Evolutionary conservation across 2,888 invertebrate species (phyloP).

Genomic region (Mythimna impura): DNA sequence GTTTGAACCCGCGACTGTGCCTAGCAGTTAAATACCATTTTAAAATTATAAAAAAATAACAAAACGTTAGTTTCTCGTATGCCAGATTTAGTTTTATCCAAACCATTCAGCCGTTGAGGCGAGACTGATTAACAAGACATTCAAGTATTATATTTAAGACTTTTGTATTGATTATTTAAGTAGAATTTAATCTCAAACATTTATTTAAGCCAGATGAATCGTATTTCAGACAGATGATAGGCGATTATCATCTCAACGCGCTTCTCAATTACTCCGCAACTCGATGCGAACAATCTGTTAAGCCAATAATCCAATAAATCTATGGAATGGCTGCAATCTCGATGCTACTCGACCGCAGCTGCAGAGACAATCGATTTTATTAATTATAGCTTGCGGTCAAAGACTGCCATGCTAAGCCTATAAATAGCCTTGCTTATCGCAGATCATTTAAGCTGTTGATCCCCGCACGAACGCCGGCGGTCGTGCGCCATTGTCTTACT

Average conservation of each 20-base stretch:
- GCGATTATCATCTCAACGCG: slow-evolving; percentile 10
- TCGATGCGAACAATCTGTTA: slow-evolving; percentile 21
- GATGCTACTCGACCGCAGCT: slow-evolving; percentile 39
- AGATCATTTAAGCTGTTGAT: no score
- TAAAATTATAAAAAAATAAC: no score
- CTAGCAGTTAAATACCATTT: no score
- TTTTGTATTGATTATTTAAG: background rate
- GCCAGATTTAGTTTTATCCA: no score
- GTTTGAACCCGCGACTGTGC: no score
- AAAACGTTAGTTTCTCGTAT: background rate
- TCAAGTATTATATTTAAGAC: background rate
- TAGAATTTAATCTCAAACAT: background rate
- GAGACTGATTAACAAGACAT: background rate
- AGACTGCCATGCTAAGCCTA: slow-evolving; percentile 47
- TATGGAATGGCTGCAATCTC: slow-evolving; percentile 40
- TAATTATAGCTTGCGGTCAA: slow-evolving; percentile 73
- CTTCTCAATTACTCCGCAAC: slow-evolving; percentile 28
- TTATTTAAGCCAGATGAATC: slow-evolving; percentile 1
- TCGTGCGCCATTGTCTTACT: no score
- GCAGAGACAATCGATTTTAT: slow-evolving; percentile 70
- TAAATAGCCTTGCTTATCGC: slow-evolving; percentile 24
- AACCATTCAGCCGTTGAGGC: background rate
- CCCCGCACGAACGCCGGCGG: no score
- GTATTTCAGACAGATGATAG: slow-evolving; percentile 14
- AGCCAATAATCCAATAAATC: slow-evolving; percentile 42